Conservation (phyloP, 2,797 vertebrate species). For the Halcyon leucocephala region DNA sequence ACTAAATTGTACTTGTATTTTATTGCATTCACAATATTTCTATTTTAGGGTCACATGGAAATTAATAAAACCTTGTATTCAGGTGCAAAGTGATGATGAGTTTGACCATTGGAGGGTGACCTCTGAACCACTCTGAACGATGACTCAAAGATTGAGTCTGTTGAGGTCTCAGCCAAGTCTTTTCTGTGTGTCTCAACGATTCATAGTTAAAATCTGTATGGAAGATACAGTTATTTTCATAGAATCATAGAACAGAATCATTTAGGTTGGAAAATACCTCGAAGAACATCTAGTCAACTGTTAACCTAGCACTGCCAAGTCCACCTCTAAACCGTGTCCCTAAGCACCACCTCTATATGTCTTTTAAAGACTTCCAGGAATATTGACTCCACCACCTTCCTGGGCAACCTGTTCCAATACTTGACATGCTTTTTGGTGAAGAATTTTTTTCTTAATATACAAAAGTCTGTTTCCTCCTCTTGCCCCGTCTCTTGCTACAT, state of each 20-base stretch:
- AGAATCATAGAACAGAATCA: background rate
- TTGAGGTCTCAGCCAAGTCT: background rate
- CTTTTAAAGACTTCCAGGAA: too few species aligned
- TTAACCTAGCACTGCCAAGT: background rate
- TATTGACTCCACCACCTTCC: accelerated
- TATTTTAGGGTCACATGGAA: background rate
- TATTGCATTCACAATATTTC: background rate
- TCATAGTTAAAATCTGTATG: background rate
- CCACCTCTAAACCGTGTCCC: too few species aligned
- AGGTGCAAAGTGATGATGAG: background rate
- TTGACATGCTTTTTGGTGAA: accelerated
- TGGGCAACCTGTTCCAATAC: background rate
- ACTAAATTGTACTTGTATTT: background rate
- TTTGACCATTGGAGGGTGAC: background rate
- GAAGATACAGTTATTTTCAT: background rate
- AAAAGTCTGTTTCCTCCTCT: background rate
- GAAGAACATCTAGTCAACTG: too few species aligned
- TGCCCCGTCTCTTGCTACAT: background rate
- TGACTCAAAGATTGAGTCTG: background rate
- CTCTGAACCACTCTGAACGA: background rate
- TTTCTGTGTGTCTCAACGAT: background rate
- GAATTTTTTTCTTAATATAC: background rate
- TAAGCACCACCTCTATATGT: too few species aligned
- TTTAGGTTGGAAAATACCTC: background rate
- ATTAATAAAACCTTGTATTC: background rate